Evolutionary conservation across 2,888 invertebrate species (phyloP).

Genomic region (Clusia tigrina): DNA sequence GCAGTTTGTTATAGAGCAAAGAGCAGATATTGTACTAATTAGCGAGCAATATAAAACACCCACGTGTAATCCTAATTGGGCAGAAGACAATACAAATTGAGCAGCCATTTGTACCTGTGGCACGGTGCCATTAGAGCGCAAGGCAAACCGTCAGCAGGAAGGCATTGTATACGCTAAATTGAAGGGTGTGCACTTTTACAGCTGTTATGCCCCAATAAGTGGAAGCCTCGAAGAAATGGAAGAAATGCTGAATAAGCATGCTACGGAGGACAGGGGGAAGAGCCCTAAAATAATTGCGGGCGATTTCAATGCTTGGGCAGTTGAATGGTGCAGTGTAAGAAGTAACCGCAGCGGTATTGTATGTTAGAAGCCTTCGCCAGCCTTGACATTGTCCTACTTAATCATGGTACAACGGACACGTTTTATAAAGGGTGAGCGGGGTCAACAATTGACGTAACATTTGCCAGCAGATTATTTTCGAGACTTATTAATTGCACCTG

Average conservation of each 20-base stretch:
- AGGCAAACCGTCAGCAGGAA: background rate
- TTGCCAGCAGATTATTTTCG: too few relatives aligned
- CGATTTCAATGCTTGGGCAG: slow-evolving; percentile 22
- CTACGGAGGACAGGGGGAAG: background rate
- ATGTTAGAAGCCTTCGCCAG: slow-evolving; percentile 9
- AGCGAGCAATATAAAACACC: too few relatives aligned
- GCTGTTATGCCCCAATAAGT: slow-evolving; percentile 22
- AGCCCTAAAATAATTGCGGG: slow-evolving; percentile 9
- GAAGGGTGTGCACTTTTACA: slow-evolving; percentile 8
- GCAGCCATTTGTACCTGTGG: slow-evolving; percentile 12
- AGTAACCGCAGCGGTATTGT: slow-evolving; percentile 8
- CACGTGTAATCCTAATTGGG: too few relatives aligned
- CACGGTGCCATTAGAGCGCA: background rate
- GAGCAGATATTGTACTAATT: too few relatives aligned
- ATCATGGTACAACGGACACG: too few relatives aligned
- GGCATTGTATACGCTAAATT: slow-evolving; percentile 16
- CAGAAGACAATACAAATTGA: too few relatives aligned
- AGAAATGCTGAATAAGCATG: background rate
- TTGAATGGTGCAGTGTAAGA: slow-evolving; percentile 18
- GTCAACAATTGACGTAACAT: too few relatives aligned
- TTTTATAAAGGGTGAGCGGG: too few relatives aligned
- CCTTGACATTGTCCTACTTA: background rate
- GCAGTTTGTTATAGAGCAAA: too few relatives aligned
- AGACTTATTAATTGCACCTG: too few relatives aligned
- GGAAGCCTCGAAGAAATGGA: background rate